These are phyloP conservation scores for Caenorhabditis sulstoni DNA, from an alignment of 2,888 invertebrate genomes.

Conservation along the genomic window DNA sequence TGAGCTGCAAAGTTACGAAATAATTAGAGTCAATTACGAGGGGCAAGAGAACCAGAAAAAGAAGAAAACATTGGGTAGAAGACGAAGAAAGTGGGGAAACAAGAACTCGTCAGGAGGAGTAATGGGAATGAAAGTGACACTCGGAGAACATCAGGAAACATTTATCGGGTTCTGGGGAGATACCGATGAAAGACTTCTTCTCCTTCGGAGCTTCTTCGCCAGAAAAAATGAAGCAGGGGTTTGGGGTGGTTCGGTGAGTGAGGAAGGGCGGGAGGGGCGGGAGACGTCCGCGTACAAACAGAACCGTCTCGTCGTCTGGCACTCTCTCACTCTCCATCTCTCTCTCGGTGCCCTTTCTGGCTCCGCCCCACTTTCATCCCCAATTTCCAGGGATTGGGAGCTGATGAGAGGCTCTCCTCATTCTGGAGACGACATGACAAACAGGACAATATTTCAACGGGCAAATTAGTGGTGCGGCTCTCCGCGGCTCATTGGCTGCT, in stretches of 20 bases:
- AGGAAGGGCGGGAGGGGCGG: slow-evolving; percentile 25
- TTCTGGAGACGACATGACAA: slow-evolving; percentile 2
- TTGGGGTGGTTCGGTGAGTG: slow-evolving; percentile 8
- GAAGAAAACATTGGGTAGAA: not conserved
- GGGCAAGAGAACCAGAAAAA: not conserved
- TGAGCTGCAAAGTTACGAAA: slow-evolving; percentile 37
- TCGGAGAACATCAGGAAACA: not conserved
- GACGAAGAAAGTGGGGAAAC: slow-evolving; percentile 6
- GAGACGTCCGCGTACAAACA: slow-evolving; percentile 28
- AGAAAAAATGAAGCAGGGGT: slow-evolving; percentile 19
- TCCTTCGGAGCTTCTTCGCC: not conserved
- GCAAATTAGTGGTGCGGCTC: slow-evolving; percentile 30
- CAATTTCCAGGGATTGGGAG: slow-evolving; percentile 18
- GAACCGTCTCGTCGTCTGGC: slow-evolving; percentile 20
- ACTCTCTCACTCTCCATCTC: slow-evolving; percentile 5
- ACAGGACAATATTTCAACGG: slow-evolving; percentile 50
- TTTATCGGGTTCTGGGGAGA: not conserved
- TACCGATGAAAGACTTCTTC: too few relatives aligned
- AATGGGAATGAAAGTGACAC: slow-evolving; percentile 6
- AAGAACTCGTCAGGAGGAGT: not conserved
- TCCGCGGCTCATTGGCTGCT: slow-evolving; percentile 6
- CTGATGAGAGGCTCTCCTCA: not conserved
- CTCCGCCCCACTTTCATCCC: slow-evolving; percentile 35
- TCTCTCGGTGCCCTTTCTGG: slow-evolving; percentile 4
- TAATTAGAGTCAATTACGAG: slow-evolving; percentile 48